These are phyloP conservation scores for Ammodytes dubius DNA, from an alignment of 2,113 vertebrate species.

Conservation along the genomic window DNA sequence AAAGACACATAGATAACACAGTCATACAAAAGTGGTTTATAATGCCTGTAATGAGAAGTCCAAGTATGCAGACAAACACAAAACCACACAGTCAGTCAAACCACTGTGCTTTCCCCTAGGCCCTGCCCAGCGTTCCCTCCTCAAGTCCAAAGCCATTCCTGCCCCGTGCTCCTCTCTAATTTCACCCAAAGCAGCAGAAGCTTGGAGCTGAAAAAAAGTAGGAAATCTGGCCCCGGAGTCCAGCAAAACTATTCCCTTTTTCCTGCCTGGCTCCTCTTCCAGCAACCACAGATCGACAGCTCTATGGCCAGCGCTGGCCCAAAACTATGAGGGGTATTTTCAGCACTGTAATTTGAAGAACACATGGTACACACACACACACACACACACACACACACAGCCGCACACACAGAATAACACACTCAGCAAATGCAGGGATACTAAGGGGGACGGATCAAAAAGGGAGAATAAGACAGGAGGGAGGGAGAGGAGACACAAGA, in stretches of 20 bases:
- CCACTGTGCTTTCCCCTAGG: constrained; percentile 75
- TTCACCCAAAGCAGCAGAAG: constrained; percentile 85
- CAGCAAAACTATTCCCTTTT: constrained; percentile 83
- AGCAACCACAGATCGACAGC: constrained; percentile 83
- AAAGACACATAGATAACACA: constrained; percentile 39
- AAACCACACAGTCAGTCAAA: constrained; percentile 64
- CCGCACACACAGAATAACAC: constrained; percentile 44
- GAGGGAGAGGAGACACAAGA: constrained; percentile 40
- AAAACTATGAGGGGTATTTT: constrained; percentile 89
- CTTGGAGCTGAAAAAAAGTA: constrained; percentile 71
- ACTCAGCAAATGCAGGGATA: constrained; percentile 60
- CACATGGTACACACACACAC: constrained; percentile 66
- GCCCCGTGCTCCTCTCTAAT: constrained; percentile 82
- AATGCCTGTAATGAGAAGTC: constrained; percentile 26
- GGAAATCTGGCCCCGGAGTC: constrained; percentile 79
- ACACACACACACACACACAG: constrained; percentile 57
- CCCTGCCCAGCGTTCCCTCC: constrained; percentile 66
- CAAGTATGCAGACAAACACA: constrained; percentile 17
- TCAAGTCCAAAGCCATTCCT: constrained; percentile 73
- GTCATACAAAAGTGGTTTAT: constrained; percentile 37
- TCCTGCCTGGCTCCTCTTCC: constrained; percentile 80
- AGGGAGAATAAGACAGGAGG: constrained; percentile 36
- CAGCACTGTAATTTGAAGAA: constrained; percentile 86
- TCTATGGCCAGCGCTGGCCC: constrained; percentile 77
- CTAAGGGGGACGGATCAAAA: constrained; percentile 33